Evolutionary conservation across 2,113 vertebrate species (phyloP).

Genomic region (Corydoras maculifer): DNA sequence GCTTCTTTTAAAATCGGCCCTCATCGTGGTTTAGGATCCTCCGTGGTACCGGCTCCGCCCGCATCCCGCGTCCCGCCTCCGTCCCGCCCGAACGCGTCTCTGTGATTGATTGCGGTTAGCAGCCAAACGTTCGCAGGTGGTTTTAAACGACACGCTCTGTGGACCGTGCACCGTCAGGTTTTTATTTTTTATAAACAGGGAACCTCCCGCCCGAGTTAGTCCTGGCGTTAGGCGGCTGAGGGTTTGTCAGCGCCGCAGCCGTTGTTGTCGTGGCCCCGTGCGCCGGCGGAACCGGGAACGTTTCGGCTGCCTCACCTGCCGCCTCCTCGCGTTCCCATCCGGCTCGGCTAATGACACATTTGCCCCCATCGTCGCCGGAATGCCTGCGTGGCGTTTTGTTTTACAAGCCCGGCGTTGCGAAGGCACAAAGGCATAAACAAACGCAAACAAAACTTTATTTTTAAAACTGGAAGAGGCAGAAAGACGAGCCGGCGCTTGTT

Average conservation of each 20-base stretch:
- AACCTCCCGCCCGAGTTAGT: too few relatives aligned
- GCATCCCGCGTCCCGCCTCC: slow-evolving; percentile 14
- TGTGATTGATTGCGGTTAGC: slow-evolving; percentile 23
- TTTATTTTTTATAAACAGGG: too few relatives aligned
- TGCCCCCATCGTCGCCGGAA: slow-evolving; percentile 54
- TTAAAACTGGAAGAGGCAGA: slow-evolving; percentile 68
- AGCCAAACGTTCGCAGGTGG: slow-evolving; percentile 36
- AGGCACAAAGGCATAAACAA: slow-evolving; percentile 56
- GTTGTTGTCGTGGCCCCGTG: slow-evolving; percentile 32
- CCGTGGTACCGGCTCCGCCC: slow-evolving; percentile 19
- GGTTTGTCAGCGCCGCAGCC: slow-evolving; percentile 44
- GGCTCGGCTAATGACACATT: slow-evolving; percentile 53
- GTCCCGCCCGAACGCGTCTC: slow-evolving; percentile 7
- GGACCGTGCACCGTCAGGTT: slow-evolving; percentile 12
- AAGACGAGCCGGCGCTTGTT: slow-evolving; percentile 63
- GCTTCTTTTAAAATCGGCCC: too few relatives aligned
- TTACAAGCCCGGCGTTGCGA: slow-evolving; percentile 49
- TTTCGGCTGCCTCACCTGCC: slow-evolving; percentile 18
- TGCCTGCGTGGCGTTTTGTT: slow-evolving; percentile 55
- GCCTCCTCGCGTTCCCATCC: background rate
- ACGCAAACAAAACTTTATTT: slow-evolving; percentile 57
- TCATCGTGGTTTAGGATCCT: too few relatives aligned
- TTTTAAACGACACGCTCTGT: slow-evolving; percentile 21
- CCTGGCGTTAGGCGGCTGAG: too few relatives aligned
- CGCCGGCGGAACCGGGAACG: too few relatives aligned